phyloP scores from a whole-genome alignment of 2,113 vertebrate species.

The Mohoua ochrocephala region DNA sequence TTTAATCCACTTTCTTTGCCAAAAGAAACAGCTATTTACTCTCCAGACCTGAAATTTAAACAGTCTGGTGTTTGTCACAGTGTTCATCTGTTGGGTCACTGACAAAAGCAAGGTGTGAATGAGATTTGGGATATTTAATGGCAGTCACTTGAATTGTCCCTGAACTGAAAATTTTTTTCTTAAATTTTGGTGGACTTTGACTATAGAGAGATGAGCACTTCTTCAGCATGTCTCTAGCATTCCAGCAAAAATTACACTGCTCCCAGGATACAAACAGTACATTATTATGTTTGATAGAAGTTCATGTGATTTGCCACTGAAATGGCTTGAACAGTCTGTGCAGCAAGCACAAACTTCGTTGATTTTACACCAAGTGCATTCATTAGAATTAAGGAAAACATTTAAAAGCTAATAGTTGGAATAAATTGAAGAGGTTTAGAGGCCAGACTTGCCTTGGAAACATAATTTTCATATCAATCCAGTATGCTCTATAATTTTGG shows the following conservation, averaged over 20 bases:
- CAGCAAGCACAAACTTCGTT: not conserved
- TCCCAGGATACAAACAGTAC: not conserved
- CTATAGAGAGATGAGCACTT: constrained; percentile 9
- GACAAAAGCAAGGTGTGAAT: not conserved
- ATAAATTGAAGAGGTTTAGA: not conserved
- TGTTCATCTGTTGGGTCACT: not conserved
- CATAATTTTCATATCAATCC: not conserved
- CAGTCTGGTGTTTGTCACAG: not conserved
- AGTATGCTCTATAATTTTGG: not conserved
- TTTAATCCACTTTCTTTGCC: constrained; percentile 18
- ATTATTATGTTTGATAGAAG: not conserved
- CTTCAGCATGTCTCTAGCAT: not conserved
- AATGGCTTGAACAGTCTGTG: not conserved
- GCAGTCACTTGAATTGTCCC: constrained; percentile 13
- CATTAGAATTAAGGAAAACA: not conserved
- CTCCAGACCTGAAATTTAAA: constrained; percentile 39
- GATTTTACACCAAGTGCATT: not conserved
- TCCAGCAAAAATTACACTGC: not conserved
- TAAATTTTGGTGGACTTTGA: constrained; percentile 21
- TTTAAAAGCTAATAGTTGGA: not conserved
- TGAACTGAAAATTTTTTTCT: not conserved
- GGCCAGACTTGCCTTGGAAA: not conserved
- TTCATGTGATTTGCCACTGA: not conserved
- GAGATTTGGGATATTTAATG: constrained; percentile 19
- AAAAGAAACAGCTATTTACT: constrained; percentile 47